These are phyloP conservation scores for Orchesellides sinensis DNA, from an alignment of 2,888 invertebrate species.

Conservation along the genomic window DNA sequence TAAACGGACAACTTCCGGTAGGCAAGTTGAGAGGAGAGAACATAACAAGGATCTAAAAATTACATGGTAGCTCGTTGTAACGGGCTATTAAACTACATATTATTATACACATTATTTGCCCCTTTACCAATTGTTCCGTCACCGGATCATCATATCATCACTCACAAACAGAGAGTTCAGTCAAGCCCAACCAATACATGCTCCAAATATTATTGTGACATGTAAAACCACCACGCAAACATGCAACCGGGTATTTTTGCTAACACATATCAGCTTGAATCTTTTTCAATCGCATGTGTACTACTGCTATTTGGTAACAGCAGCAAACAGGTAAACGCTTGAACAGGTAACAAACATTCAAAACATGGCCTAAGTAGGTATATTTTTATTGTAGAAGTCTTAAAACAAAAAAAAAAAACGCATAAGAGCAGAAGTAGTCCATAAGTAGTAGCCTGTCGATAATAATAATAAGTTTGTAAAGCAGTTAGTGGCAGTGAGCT, in stretches of 20 bases:
- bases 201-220: too few relatives aligned
- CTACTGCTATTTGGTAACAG: too few relatives aligned
- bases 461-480: background rate
- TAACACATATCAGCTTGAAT: too few relatives aligned
- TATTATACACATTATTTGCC: slow-evolving; percentile 22
- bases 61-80: background rate
- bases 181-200: slow-evolving; percentile 15
- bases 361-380: background rate
- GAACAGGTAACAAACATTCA: background rate
- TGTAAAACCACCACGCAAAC: background rate
- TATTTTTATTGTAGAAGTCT: background rate
- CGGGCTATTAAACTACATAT: slow-evolving; percentile 15
- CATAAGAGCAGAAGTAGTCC: background rate
- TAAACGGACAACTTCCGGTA: slow-evolving; percentile 56
- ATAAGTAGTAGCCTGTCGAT: background rate
- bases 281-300: too few relatives aligned
- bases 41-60: too few relatives aligned
- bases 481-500: background rate
- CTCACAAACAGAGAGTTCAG: background rate
- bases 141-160: background rate
- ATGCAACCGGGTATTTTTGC: too few relatives aligned
- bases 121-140: background rate
- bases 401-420: background rate
- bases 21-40: too few relatives aligned
- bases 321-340: background rate